Conservation (phyloP, 2,113 vertebrate species). For the Candoia aspera region DNA sequence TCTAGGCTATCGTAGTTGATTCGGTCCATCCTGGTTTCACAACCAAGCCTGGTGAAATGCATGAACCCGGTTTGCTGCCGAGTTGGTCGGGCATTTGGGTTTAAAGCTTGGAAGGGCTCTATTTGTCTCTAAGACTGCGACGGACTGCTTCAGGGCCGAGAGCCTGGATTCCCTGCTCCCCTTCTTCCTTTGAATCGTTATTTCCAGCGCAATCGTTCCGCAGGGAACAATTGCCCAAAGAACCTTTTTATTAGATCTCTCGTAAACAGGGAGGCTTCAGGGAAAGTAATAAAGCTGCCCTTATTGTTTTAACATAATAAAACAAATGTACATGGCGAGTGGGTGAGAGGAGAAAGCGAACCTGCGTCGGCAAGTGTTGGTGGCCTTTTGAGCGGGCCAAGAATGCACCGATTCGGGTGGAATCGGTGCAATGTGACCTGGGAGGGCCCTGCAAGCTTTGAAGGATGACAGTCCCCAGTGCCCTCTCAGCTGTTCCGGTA, state of each 20-base stretch:
- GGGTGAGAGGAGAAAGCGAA: fast-evolving
- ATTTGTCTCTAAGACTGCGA: background rate
- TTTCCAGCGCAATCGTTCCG: conserved; percentile 69
- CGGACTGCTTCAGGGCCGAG: background rate
- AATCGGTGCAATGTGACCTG: background rate
- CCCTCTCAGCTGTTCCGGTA: background rate
- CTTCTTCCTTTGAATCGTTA: conserved; percentile 44
- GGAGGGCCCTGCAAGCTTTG: background rate
- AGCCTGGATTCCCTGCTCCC: conserved; percentile 43
- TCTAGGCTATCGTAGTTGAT: fast-evolving
- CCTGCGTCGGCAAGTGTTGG: background rate
- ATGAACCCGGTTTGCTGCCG: background rate
- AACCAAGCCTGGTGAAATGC: background rate
- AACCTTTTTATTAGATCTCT: conserved; percentile 74
- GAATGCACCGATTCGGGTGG: too few species aligned
- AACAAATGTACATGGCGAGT: background rate
- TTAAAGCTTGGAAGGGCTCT: background rate
- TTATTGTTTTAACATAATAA: conserved; percentile 44
- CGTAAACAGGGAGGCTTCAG: conserved; percentile 73
- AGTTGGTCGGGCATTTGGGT: background rate
- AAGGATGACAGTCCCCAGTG: background rate
- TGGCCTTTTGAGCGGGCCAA: too few species aligned
- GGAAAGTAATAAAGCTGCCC: conserved; percentile 56
- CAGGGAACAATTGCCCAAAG: conserved; percentile 74
- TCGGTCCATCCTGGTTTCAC: background rate